A percentile compares a stretch with the other conserved stretches of the same genome.
Conservation (phyloP, 2,888 invertebrate genomes). For the Heteromurus nitidus region DNA sequence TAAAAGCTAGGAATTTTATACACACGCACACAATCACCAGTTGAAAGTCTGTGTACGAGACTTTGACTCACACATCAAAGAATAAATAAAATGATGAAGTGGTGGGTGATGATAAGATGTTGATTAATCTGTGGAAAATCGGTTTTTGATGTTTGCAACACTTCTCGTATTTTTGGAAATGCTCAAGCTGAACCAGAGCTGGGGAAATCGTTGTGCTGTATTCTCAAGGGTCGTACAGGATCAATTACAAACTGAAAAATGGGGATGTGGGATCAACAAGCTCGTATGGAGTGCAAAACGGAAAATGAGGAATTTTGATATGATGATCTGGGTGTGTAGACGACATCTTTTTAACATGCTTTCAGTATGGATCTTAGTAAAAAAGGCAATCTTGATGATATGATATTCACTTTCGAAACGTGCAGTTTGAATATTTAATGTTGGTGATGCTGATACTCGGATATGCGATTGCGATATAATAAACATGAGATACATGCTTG, state of each 20-base stretch:
- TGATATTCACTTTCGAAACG: no score
- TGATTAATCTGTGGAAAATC: constrained; percentile 59
- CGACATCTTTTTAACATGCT: no score
- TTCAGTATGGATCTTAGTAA: no score
- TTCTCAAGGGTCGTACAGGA: constrained; percentile 49
- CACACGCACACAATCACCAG: no score
- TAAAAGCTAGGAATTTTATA: no score
- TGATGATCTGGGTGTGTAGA: no score
- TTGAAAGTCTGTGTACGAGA: no score
- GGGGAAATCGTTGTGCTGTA: constrained; percentile 1
- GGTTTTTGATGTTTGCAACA: constrained; percentile 46
- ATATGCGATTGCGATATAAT: no score
- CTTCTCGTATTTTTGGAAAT: constrained; percentile 28
- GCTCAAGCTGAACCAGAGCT: background rate
- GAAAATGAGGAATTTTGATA: background rate
- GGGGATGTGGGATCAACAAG: background rate
- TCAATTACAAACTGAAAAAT: constrained; percentile 31
- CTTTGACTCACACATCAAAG: constrained; percentile 4
- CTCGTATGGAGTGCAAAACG: constrained; percentile 2
- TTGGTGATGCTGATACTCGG: no score
- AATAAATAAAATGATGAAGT: constrained; percentile 7
- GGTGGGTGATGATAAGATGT: constrained; percentile 53
- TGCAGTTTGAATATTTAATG: no score
- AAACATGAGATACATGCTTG: no score
- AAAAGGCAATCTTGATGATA: no score